Base-by-base conservation (phyloP, 2,797 vertebrate species). In the Macropus fuliginosus region DNA sequence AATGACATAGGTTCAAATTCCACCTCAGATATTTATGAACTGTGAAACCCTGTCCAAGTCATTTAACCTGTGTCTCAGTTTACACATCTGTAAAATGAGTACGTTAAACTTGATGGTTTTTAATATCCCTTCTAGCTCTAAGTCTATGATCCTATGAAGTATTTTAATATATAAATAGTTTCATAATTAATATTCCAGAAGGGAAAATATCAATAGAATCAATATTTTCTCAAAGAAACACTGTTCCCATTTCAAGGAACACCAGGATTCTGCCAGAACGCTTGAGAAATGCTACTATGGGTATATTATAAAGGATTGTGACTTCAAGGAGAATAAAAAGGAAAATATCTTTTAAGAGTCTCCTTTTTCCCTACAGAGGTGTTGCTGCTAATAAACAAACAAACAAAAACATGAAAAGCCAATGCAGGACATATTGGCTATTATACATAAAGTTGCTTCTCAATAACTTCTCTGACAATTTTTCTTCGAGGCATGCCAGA, bases 291-390 rank as follows among this genome's bases (percentile, higher is more conserved):
- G 29, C 24, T 62, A 1, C 29, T 62, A 31, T 34, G 34, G 28
- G 57, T 12, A 87, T 87, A 87, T 87, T 50, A n/a, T 50, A 93
- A 93, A 96, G 3, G 27, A 90, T 5, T 62, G 0, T 59, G 55
- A 56, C 90, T 95, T 81, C 92, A 92, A 94, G 95, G 62, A 9
- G 52, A 46, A 90, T 27, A n/a, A 34, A 40, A 91, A 95, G 91
- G 52, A 92, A 92, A 95, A 21, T 95, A 94, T 89, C 6, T 59
- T 54, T 66, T 87, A 93, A 95, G 92, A 93, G 14, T 4, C 89
- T 90, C 62, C 14, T 34, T 95, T 93, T 92, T 94, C 54, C 93
- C 91, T 21, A 96, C 29, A 52, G 94, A 54, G 95, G 54, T 66
- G 57, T 3, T 8, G 97, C 9, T 66, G 13, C 2, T 87, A 40